Conservation (phyloP, 2,888 invertebrate genomes). For the Drosophila quinaria region DNA sequence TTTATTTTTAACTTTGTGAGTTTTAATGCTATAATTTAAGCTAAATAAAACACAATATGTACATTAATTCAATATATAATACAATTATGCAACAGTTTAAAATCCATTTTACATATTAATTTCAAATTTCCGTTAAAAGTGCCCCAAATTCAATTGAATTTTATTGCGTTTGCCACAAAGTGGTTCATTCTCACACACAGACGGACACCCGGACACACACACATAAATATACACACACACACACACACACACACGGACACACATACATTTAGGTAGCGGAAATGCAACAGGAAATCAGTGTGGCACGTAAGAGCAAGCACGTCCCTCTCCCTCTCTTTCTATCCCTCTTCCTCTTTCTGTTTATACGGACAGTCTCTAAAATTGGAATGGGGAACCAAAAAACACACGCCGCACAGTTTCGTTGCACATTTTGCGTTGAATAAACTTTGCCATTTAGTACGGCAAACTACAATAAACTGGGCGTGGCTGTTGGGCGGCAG, state of each 20-base stretch:
- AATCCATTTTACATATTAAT: constrained; percentile 65
- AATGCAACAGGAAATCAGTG: constrained; percentile 77
- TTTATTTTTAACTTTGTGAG: neutral
- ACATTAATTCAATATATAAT: constrained; percentile 26
- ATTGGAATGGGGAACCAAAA: constrained; percentile 17
- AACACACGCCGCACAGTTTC: constrained; percentile 51
- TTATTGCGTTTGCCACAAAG: constrained; percentile 42
- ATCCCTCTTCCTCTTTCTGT: too few relatives aligned
- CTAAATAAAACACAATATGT: constrained; percentile 16
- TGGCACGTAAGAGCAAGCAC: constrained; percentile 53
- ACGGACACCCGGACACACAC: neutral
- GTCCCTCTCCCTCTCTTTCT: constrained; percentile 3
- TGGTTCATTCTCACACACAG: constrained; percentile 3
- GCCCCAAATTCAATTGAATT: constrained; percentile 69
- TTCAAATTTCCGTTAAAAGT: constrained; percentile 62
- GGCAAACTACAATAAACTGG: constrained; percentile 42
- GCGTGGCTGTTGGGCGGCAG: constrained; percentile 12
- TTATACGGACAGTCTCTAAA: constrained; percentile 1
- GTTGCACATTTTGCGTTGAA: constrained; percentile 79
- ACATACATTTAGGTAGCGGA: constrained; percentile 22
- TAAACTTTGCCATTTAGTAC: constrained; percentile 72
- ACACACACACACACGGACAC: constrained; percentile 1
- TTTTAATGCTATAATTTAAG: constrained; percentile 6
- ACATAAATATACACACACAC: neutral
- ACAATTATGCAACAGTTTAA: constrained; percentile 21